phyloP scores from a whole-genome alignment of 2,113 vertebrate genomes.

The Puma concolor region DNA sequence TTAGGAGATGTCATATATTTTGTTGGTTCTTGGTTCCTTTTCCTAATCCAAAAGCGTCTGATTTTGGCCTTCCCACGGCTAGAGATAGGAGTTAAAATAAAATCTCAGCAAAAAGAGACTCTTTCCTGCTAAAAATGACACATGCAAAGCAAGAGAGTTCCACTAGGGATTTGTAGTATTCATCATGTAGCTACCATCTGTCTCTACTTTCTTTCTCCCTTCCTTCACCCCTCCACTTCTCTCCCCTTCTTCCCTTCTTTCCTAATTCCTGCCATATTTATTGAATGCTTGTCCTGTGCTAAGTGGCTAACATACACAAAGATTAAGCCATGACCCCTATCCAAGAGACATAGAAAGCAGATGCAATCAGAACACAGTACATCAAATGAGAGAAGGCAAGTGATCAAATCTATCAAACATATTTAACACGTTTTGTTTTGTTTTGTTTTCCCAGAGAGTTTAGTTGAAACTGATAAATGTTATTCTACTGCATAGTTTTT shows the following conservation, averaged over 20 bases:
- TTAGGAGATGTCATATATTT: not conserved
- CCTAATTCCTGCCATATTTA: not conserved
- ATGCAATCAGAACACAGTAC: rapidly evolving
- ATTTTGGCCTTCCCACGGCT: not conserved
- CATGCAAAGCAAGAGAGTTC: not conserved
- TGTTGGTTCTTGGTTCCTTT: not conserved
- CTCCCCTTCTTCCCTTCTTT: not conserved
- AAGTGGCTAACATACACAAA: not conserved
- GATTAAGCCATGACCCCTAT: not conserved
- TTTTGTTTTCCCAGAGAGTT: not conserved
- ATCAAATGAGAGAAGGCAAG: not conserved
- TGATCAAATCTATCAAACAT: not conserved
- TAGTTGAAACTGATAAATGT: not conserved
- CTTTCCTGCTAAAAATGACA: not conserved
- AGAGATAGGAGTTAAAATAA: not conserved
- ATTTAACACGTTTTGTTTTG: not conserved
- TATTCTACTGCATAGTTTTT: not conserved
- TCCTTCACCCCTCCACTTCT: not conserved
- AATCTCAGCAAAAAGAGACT: not conserved
- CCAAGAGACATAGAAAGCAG: not conserved
- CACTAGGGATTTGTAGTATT: not conserved
- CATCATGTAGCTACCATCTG: not conserved
- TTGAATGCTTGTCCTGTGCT: not conserved
- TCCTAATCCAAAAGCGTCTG: not conserved
- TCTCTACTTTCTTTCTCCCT: not conserved